Evolutionary conservation across 2,113 vertebrate species (phyloP), one percentile per base, ranked within the genome.

Genomic region (Pao palembangensis): DNA sequence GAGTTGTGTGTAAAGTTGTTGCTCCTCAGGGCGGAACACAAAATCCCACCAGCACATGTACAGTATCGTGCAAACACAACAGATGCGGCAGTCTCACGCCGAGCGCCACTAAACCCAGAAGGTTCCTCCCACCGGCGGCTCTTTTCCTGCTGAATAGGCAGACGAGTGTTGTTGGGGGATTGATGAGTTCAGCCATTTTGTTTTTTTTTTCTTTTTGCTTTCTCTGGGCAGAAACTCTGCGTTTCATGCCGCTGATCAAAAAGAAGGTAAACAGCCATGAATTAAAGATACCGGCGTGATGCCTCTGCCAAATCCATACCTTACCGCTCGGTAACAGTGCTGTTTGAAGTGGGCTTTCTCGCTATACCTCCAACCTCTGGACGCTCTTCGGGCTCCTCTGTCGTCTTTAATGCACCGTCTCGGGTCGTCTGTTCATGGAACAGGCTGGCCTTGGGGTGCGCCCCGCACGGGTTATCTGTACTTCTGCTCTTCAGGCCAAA

Each of bases 181-280:
- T 81, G 82, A 86, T 84, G 82, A 82, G 77, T 83, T 86, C 82
- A 78, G 83, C 78, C 73, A 83, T 87, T 85, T 84, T 75, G 25
- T 5, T 3, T 28, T 28, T 28, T 28, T 28, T 64, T 76, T 83
- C 21, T 3, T 23, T 23, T 23, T 23, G n/a, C 80, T 51, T 84
- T 82, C 82, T 86, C 43, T 54, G 44, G 76, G 81, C 81, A 53
- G 80, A 73, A 47, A 71, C 64, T 76, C 62, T 75, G 44, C 28
- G 78, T 87, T 86, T 88, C 68, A 86, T 88, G 85, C 84, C 78
- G 63, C 58, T 82, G 82, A 86, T 88, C 84, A 86, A 82, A 87
- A 86, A 85, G 80, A 81, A 80, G 81, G 78, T 73, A 86, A 85
- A 79, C 71, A 76, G 68, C 66, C 53, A 86, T 86, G 77, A 87